Evolutionary conservation across 2,797 vertebrate species (phyloP), one percentile per base, ranked within the genome.

Genomic region (Tiaroga cobitis): DNA sequence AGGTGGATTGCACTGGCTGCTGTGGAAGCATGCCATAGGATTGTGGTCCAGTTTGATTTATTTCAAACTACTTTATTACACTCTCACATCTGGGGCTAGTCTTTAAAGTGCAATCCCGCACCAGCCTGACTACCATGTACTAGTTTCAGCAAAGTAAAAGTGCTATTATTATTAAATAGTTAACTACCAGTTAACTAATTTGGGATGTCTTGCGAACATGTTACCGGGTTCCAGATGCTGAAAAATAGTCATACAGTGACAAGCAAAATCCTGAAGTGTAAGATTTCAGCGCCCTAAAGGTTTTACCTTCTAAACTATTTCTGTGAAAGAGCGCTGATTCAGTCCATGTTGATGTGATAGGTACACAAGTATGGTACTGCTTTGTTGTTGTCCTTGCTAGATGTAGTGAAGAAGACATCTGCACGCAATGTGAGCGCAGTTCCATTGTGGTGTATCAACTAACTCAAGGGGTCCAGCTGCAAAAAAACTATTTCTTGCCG

Each of bases 401-500:
- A 80, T 29, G 41, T 37, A 74, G 85, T 85, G 77, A 90, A 91
- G 81, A 90, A 93, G 91, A 93, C 89, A 91, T 94, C 88, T 92
- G 91, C 70, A 88, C 72, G 81, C 87, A 87, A 87, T 82, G 65
- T 85, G 83, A 91, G 80, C 29, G 54, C 51, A 82, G 78, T 85
- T 90, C 76, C 75, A 78, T 80, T 92, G 85, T 85, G 76, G 80
- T 85, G 83, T 86, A 85, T 88, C 86, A 92, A 87, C 86, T 86
- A 76, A 79, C 90, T 86, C 83, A 65, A 90, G 80, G 80, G 88
- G 89, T 85, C 67, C 90, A 88, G 88, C 87, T 83, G 85, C 90
- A 90, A 90, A 92, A 92, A 90, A 91, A 93, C 91, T 80, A 93
- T 92, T 90, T 92, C 89, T 89, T 88, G 85, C 87, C 86, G 86